Evolutionary conservation across 2,113 vertebrate genomes (phyloP), one percentile per base, ranked within the genome.

Genomic region (Cyprinodon brontotheroides): DNA sequence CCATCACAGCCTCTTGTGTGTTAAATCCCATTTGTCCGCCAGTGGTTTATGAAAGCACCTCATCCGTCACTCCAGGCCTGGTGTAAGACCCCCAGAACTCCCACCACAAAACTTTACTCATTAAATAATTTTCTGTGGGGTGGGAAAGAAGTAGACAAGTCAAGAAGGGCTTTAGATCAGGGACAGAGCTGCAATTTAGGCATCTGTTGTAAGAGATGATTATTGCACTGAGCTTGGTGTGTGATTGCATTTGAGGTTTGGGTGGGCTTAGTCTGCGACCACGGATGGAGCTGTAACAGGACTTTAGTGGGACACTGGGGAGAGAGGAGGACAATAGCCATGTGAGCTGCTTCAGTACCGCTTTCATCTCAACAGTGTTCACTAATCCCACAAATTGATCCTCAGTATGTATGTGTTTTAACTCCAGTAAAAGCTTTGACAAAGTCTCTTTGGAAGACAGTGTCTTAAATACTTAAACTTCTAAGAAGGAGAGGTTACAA

Each of bases 11-110:
- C 95, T 96, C 95, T 92, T 90, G 96, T 96, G 96, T 95, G 95
- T 95, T 96, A 95, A 96, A 95, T 96, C 95, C 95, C 95, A 96
- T 97, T 97, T 96, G 95, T 95, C 96, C 93, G 81, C 89, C 90
- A 60, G 89, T 93, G 92, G 92, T 95, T 95, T 94, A 95, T 95
- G 92, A 95, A 95, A 95, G 92, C 84, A 89, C 95, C 87, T 94
- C 90, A 92, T 95, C 89, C 92, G 89, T 90, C 94, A 79, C 86
- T 76, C 75, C 73, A 83, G 80, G 93, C 90, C 82, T 94, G 93
- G 93, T 84, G 87, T 89, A 93, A 92, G 92, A 92, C 92, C 84
- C 50, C 62, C 91, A 75, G 77, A 1, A 5, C 80, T 89, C 83
- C 82, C 92, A 92, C 89, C 85, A 72, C 86, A 88, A 93, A 95